phyloP scores from a whole-genome alignment of 2,888 invertebrate genomes.

The Acronicta leporina region DNA sequence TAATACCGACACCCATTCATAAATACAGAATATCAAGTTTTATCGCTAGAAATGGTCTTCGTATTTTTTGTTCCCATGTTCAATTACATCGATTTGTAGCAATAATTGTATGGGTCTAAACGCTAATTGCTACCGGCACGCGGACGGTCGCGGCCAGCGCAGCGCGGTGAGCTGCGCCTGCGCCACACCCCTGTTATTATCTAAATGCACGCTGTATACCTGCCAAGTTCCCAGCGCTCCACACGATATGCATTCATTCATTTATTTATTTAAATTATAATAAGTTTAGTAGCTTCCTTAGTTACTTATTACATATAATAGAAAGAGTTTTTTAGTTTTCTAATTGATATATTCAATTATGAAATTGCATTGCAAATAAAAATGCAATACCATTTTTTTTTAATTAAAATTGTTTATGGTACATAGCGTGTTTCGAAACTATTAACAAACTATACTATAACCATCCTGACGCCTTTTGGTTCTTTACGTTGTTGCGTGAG shows the following conservation, averaged over 20 bases:
- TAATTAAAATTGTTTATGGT: slow-evolving; percentile 36
- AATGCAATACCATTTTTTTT: slow-evolving; percentile 16
- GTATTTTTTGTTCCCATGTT: slow-evolving; percentile 50
- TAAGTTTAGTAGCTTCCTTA: slow-evolving; percentile 7
- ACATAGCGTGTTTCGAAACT: slow-evolving; percentile 32
- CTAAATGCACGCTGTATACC: slow-evolving; percentile 67
- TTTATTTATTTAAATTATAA: slow-evolving; percentile 32
- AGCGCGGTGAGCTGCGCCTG: slow-evolving; percentile 55
- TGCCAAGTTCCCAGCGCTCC: slow-evolving; percentile 58
- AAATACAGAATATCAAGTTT: slow-evolving; percentile 29
- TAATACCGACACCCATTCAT: slow-evolving; percentile 37
- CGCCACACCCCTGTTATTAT: slow-evolving; percentile 72
- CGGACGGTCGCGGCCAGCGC: slow-evolving; percentile 47
- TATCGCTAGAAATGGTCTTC: slow-evolving; percentile 42
- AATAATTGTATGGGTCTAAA: slow-evolving; percentile 74
- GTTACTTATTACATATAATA: slow-evolving; percentile 1
- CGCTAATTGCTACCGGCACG: slow-evolving; percentile 78
- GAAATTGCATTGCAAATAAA: slow-evolving; percentile 10
- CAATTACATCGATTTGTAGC: slow-evolving; percentile 62
- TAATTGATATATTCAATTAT: not conserved
- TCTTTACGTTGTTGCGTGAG: slow-evolving; percentile 28
- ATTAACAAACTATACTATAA: slow-evolving; percentile 26
- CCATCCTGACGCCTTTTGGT: slow-evolving; percentile 31
- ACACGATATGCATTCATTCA: slow-evolving; percentile 42
- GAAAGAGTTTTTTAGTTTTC: slow-evolving; percentile 3